Evolutionary conservation across 2,888 invertebrate species (phyloP).

Genomic region (Pachycephus smyrnensis): DNA sequence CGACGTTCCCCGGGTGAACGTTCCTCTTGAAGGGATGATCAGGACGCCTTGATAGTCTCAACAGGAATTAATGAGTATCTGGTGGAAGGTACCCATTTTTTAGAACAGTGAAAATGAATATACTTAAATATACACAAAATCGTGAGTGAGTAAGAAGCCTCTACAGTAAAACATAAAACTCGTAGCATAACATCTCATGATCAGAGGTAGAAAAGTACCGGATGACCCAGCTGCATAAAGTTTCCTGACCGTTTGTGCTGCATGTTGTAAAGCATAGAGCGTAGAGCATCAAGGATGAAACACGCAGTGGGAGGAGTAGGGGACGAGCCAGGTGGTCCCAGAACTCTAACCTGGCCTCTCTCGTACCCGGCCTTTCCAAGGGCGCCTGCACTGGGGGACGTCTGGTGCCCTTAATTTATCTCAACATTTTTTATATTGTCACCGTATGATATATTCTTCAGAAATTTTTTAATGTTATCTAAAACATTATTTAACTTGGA

Average conservation of each 20-base stretch:
- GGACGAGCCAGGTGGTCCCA: constrained; percentile 7
- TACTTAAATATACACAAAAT: background rate
- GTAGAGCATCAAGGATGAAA: background rate
- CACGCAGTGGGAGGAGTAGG: constrained; percentile 7
- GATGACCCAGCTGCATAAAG: background rate
- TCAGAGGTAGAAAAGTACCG: background rate
- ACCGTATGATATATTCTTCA: background rate
- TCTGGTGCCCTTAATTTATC: background rate
- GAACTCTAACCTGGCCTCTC: constrained; percentile 1
- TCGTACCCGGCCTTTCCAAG: constrained; percentile 1
- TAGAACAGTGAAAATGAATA: background rate
- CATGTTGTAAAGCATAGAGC: background rate
- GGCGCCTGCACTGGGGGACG: background rate
- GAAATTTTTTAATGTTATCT: background rate
- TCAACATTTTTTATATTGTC: background rate
- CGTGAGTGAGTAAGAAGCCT: background rate
- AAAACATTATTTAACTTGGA: background rate
- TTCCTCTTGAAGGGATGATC: background rate
- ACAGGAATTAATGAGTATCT: too few relatives aligned
- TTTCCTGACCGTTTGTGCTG: background rate
- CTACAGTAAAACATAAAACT: background rate
- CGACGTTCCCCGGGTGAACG: background rate
- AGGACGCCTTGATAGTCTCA: background rate
- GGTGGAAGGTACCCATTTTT: background rate
- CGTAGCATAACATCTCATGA: background rate